A percentile compares a stretch with the other conserved stretches of the same genome.
Evolutionary conservation across 2,797 vertebrate species (phyloP).

Genomic region (Sphenopsis melanotis): DNA sequence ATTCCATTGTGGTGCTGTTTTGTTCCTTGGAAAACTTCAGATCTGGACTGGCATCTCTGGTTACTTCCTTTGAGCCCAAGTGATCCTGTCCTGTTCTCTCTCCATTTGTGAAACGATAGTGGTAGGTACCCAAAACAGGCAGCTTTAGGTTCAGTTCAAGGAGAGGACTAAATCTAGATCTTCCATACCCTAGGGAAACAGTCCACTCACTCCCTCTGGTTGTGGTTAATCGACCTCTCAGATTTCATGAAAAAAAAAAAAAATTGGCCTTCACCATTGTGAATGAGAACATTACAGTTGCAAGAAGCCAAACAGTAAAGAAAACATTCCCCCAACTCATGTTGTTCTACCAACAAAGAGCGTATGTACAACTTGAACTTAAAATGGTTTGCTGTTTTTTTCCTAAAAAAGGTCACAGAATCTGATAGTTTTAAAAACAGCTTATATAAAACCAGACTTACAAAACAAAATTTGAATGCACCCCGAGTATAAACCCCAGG

Average conservation of each 20-base stretch:
- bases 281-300: neutral
- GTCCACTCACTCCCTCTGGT: neutral
- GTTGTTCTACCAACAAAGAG: neutral
- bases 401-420: neutral
- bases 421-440: neutral
- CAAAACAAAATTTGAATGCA: neutral
- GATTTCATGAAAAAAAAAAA: neutral
- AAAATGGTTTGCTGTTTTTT: neutral
- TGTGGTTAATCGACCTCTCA: neutral
- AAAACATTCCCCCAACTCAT: conserved; percentile 1
- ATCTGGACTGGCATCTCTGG: neutral
- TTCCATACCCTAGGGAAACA: neutral
- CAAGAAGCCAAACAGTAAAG: conserved; percentile 19
- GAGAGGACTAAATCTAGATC: neutral
- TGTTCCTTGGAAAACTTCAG: neutral
- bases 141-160: neutral
- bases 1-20: neutral
- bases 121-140: neutral
- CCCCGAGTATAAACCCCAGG: neutral
- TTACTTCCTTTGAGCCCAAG: neutral
- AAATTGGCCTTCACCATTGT: neutral
- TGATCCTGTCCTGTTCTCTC: neutral
- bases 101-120: neutral
- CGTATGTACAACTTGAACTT: neutral
- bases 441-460: neutral